Percentiles rank a stretch among this genome's conserved stretches.
Conservation (phyloP, 2,113 vertebrate species). For the Sapajus apella region DNA sequence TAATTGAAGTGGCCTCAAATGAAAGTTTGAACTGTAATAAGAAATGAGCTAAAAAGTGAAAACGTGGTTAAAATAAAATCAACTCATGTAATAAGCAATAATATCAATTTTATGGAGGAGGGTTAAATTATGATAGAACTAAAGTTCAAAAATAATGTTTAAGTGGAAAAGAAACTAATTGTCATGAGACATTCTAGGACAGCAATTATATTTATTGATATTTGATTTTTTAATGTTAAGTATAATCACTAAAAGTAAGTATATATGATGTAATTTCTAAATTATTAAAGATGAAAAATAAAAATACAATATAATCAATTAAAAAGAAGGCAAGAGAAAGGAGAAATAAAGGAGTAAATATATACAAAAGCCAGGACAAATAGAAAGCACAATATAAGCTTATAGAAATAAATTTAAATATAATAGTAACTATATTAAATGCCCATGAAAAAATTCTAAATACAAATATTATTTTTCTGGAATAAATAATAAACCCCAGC, state of each 20-base stretch:
- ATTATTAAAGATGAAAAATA: background rate
- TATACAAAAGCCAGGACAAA: background rate
- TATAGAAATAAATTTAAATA: background rate
- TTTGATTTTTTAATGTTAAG: background rate
- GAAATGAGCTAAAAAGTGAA: background rate
- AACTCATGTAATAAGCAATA: background rate
- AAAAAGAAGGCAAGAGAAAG: background rate
- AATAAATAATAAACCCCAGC: background rate
- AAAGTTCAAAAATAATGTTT: background rate
- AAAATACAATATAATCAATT: constrained; percentile 3
- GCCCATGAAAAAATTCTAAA: background rate
- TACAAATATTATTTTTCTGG: background rate
- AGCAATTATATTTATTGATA: background rate
- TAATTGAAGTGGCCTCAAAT: background rate
- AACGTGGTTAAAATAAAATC: background rate
- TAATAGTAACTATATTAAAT: background rate
- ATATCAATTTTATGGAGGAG: background rate
- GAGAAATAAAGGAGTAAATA: background rate
- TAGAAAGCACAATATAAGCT: background rate
- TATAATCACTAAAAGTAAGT: background rate
- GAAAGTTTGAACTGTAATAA: background rate
- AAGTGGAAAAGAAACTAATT: background rate
- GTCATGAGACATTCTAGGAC: background rate
- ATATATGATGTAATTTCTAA: background rate
- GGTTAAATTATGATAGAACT: background rate